Conservation (phyloP, 2,888 invertebrate species). For the Amitus sp. region DNA sequence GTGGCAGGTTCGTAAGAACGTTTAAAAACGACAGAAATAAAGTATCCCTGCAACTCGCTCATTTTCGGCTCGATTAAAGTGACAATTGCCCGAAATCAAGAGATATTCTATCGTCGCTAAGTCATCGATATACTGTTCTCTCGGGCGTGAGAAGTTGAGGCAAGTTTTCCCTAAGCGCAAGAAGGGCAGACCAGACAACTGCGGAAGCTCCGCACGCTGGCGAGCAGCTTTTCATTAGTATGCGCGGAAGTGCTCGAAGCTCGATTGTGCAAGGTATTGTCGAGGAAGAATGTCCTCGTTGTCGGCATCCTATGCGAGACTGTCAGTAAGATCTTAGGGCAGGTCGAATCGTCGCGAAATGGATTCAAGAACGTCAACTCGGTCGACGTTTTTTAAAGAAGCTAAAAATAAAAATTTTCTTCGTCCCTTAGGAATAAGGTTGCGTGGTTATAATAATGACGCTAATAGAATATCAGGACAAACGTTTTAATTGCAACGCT, state of each 20-base stretch:
- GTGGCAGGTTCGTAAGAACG: too few species aligned
- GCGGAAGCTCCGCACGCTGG: conserved; percentile 7
- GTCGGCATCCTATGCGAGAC: conserved; percentile 44
- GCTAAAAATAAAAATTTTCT: too few species aligned
- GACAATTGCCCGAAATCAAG: too few species aligned
- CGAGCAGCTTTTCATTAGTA: conserved; percentile 56
- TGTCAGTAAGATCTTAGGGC: conserved; percentile 28
- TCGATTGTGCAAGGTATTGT: conserved; percentile 63
- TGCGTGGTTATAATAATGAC: conserved; percentile 14
- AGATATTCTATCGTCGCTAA: too few species aligned
- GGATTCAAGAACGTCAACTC: conserved; percentile 13
- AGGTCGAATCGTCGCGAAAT: conserved; percentile 29
- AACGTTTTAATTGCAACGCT: conserved; percentile 48
- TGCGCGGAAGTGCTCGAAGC: conserved; percentile 59
- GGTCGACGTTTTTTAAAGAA: background rate
- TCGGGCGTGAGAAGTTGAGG: background rate
- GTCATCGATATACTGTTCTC: too few species aligned
- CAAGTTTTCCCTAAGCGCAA: conserved; percentile 7
- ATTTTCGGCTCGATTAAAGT: too few species aligned
- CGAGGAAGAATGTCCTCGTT: conserved; percentile 64
- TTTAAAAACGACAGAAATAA: too few species aligned
- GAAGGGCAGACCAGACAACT: conserved; percentile 1
- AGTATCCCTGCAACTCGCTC: too few species aligned
- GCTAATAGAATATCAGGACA: conserved; percentile 20
- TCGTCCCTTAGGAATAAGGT: too few species aligned